Evolutionary conservation across 2,888 invertebrate genomes (phyloP).

Genomic region (Nemurella pictetii): DNA sequence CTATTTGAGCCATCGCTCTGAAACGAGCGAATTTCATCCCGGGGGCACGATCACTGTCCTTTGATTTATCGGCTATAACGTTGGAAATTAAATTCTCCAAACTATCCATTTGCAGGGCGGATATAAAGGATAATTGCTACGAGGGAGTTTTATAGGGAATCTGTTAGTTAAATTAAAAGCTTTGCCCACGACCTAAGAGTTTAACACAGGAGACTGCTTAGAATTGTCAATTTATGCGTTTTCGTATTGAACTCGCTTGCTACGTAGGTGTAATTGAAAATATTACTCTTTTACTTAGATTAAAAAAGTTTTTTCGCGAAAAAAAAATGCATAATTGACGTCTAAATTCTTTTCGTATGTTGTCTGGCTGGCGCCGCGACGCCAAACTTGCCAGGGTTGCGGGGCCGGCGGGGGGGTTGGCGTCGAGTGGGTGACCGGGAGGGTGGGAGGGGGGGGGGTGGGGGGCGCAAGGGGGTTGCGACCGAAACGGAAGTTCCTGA

Average conservation of each 20-base stretch:
- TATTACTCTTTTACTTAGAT: constrained; percentile 40
- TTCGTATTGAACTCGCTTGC: constrained; percentile 32
- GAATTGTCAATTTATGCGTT: constrained; percentile 37
- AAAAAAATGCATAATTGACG: constrained; percentile 39
- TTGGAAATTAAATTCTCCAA: constrained; percentile 4
- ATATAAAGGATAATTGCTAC: constrained; percentile 16
- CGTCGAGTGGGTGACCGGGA: neutral
- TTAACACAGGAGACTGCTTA: neutral
- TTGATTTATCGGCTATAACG: neutral
- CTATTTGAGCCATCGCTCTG: neutral
- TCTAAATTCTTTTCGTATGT: constrained; percentile 29
- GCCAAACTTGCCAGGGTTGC: neutral
- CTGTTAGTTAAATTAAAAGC: constrained; percentile 25
- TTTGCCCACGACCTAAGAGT: neutral
- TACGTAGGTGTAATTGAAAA: constrained; percentile 37
- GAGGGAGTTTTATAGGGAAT: constrained; percentile 21
- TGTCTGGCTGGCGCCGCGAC: constrained; percentile 26
- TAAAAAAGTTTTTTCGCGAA: constrained; percentile 39
- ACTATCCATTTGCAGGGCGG: constrained; percentile 21
- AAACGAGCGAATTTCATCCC: neutral
- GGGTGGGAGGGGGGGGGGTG: neutral
- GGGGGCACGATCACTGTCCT: neutral
- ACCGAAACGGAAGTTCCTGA: constrained; percentile 35
- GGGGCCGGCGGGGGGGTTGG: neutral
- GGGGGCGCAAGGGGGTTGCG: neutral